phyloP scores from a whole-genome alignment of 2,113 vertebrate genomes.

The Oenanthe oenanthe region DNA sequence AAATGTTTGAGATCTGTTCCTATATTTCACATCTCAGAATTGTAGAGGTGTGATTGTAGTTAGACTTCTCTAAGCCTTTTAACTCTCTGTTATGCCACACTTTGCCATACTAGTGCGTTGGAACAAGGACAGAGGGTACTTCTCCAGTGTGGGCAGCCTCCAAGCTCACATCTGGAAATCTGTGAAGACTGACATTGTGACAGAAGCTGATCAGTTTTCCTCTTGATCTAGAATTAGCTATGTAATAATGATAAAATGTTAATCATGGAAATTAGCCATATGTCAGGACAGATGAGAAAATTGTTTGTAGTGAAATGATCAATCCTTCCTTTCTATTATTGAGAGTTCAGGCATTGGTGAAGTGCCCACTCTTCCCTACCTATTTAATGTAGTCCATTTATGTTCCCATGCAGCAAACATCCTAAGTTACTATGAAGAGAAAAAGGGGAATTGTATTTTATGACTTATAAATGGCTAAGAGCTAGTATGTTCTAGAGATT shows the following conservation, averaged over 20 bases:
- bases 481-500: not conserved
- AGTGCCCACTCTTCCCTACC: not conserved
- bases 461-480: not conserved
- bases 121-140: not conserved
- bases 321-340: not conserved
- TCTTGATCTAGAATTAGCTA: not conserved
- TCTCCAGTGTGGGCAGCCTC: not conserved
- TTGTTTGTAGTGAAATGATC: not conserved
- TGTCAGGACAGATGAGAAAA: not conserved
- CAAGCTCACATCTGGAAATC: not conserved
- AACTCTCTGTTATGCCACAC: not conserved
- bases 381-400: not conserved
- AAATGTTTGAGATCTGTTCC: not conserved
- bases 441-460: not conserved
- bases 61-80: not conserved
- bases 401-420: not conserved
- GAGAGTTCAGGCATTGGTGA: not conserved
- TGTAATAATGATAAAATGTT: not conserved
- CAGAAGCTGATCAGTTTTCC: not conserved
- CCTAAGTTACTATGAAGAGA: not conserved
- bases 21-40: not conserved
- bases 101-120: not conserved
- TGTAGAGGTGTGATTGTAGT: not conserved
- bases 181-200: not conserved
- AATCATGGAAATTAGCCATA: not conserved